These are phyloP conservation scores for Pseudochirops corinnae DNA, from an alignment of 2,797 vertebrate species.

Conservation along the genomic window DNA sequence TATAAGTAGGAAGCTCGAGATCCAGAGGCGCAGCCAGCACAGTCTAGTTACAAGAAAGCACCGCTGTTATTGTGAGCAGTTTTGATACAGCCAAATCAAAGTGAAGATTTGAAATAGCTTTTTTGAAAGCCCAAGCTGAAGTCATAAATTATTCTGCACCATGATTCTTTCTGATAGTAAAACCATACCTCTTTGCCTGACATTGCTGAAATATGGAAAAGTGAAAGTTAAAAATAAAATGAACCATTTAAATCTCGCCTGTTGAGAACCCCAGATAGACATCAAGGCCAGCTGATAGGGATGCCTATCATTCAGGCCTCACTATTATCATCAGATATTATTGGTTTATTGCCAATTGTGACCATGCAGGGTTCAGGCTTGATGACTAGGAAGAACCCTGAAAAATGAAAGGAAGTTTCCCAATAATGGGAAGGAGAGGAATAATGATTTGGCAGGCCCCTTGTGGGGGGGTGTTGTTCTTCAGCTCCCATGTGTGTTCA, in stretches of 20 bases:
- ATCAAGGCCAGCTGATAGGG: conserved; percentile 85
- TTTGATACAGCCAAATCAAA: conserved; percentile 88
- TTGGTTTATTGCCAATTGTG: conserved; percentile 81
- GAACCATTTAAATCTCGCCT: conserved; percentile 86
- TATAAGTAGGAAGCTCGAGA: conserved; percentile 70
- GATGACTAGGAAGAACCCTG: conserved; percentile 71
- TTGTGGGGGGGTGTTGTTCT: rapidly evolving
- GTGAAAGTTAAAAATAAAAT: conserved; percentile 88
- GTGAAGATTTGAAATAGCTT: conserved; percentile 88
- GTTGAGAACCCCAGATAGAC: conserved; percentile 84
- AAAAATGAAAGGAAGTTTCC: conserved; percentile 63
- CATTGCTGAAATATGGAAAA: conserved; percentile 86
- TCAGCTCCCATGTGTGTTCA: rapidly evolving
- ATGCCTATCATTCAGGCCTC: conserved; percentile 83
- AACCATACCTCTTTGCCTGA: conserved; percentile 87
- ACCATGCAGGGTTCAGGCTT: conserved; percentile 62
- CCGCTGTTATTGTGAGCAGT: conserved; percentile 86
- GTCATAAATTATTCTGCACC: conserved; percentile 89
- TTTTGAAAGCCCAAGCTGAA: conserved; percentile 85
- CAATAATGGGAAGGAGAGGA: conserved; percentile 27
- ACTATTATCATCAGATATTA: conserved; percentile 74
- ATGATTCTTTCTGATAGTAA: conserved; percentile 86
- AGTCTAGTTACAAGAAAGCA: conserved; percentile 83
- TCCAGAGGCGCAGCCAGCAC: conserved; percentile 78
- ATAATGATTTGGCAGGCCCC: rapidly evolving